Evolutionary conservation across 2,797 vertebrate genomes (phyloP), one percentile per base, ranked within the genome.

Genomic region (Epinephelus coioides): DNA sequence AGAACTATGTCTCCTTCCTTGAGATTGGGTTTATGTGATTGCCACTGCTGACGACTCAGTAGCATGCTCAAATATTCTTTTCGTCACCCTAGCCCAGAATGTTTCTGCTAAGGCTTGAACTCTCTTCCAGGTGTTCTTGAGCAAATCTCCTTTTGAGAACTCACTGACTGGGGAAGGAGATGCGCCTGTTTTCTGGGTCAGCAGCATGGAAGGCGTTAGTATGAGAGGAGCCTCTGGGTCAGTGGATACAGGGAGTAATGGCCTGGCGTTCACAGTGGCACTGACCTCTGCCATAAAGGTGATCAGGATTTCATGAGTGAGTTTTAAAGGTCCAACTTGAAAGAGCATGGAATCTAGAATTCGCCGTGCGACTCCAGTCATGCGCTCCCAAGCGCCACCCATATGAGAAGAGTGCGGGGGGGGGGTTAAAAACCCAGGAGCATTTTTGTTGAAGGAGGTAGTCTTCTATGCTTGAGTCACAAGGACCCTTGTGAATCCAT

Each of bases 1-100:
- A 76, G 34, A 19, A 76, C 55, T 7, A 76, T 4, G 15, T 76
- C 73, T 3, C 64, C 64, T 51, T 65, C 60, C 38, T 65, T 74
- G 23, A 74, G 17, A 44, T 56, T n/a, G 2, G 23, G 51, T 23
- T 13, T 34, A 4, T 21, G 15, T 25, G 40, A 1, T 1, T 47
- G 25, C 71, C 61, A 74, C 34, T 56, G 65, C 6, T 38, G 43
- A 0, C 72, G 1, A 14, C 23, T 23, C 8, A 59, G 72, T 2
- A 65, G 53, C 0, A 8, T 74, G 51, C 17, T 66, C 10, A 74
- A 27, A 40, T 56, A 50, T 34, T 74, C 62, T 18, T 4, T 4
- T 2, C n/a, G 3, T 62, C 72, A 66, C 9, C 9, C 40, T 54
- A 1, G 40, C 63, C 77, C 59, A 68, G 40, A 79, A 79, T 2